Base-by-base conservation (phyloP, 2,113 vertebrate genomes). In the Abramis brama region DNA sequence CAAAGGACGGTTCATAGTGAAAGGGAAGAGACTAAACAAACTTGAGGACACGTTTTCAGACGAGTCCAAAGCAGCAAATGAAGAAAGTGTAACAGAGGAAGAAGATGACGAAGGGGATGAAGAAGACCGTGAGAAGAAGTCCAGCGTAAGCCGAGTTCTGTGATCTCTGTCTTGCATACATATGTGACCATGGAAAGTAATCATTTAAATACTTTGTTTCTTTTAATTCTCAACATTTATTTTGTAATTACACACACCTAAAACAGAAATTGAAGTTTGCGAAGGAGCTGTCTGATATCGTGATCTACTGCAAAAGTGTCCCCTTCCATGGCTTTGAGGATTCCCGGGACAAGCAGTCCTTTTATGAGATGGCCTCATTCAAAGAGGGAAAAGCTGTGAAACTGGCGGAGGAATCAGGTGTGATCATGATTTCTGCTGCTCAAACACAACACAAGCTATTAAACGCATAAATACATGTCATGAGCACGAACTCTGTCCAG, bases 261-360 rank as follows among this genome's bases (percentile, higher is more conserved):
- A 0, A 82, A 33, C 88, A 96, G 95, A 92, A 94, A 74, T 94
- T 97, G 89, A 97, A 96, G 87, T 91, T 99, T 47, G 97, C 94
- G 2, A 97, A 96, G 78, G 97, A 97, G 91, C 95, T 99, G 45
- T 99, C 98, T 0, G 94, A 99, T 90, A 93, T 96, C 23, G 96
- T 97, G 84, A 92, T 99, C 89, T 99, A 98, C 95, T 97, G 97
- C 88, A 98, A 96, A 91, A 99, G 97, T 0, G 96, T 98, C 88
- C 96, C 96, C 86, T 99, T 99, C 85, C 36, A 91, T 6, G 95
- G 97, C 83, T 98, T 99, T 64, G 91, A 96, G 33, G 90, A 95
- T 6, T 91, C 96, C 1, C 87, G 0, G 76, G 85, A 92, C 0
- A 93, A 93, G 75, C 94, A 93, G 89, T 93, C 95, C 73, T 99